Conservation (phyloP, 2,113 vertebrate species). For the Rhinoptilus africanus region DNA sequence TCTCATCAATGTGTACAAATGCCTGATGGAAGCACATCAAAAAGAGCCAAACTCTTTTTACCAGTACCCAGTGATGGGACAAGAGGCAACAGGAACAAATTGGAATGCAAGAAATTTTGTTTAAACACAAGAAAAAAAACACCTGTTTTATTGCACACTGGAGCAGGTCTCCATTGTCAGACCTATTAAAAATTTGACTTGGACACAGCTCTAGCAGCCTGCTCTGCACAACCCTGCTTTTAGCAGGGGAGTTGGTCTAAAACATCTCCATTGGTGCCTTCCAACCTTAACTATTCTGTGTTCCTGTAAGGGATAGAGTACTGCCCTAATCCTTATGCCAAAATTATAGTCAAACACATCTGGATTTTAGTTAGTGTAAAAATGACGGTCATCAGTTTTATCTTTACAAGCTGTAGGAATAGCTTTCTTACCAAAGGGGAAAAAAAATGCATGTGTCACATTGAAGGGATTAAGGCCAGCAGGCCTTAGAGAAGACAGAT, state of each 20-base stretch:
- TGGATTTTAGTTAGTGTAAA: neutral
- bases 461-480: neutral
- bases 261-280: neutral
- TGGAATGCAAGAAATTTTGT: neutral
- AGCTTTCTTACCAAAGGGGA: neutral
- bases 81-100: neutral
- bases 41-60: neutral
- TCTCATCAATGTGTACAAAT: neutral
- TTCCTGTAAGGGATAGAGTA: neutral
- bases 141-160: neutral
- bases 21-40: neutral
- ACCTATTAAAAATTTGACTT: neutral
- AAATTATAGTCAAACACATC: neutral
- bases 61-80: no score
- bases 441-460: rapidly evolving
- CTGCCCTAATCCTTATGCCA: neutral
- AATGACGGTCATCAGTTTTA: neutral
- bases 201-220: neutral
- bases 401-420: neutral
- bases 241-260: neutral
- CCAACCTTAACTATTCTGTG: neutral
- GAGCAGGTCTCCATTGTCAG: neutral
- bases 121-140: neutral
- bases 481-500: neutral
- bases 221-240: neutral